Evolutionary conservation across 2,113 vertebrate genomes (phyloP).

Genomic region (Donacobius atricapilla): DNA sequence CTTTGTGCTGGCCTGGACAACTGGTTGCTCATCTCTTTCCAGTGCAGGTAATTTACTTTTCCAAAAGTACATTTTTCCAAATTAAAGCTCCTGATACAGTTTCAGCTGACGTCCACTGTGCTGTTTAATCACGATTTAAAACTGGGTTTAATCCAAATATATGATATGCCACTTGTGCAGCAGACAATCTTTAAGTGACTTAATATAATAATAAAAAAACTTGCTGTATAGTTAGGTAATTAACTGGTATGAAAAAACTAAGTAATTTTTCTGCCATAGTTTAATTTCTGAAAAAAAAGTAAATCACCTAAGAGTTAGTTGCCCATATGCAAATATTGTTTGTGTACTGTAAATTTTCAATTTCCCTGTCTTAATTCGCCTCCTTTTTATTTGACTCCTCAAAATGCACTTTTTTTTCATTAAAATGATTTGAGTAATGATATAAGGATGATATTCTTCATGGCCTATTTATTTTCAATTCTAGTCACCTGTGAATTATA

Average conservation of each 20-base stretch:
- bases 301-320: constrained; percentile 1
- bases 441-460: background rate
- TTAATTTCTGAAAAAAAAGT: constrained; percentile 6
- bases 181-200: background rate
- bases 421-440: constrained; percentile 8
- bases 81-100: background rate
- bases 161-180: background rate
- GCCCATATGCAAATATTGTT: background rate
- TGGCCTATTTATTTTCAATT: background rate
- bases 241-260: constrained; percentile 3
- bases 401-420: constrained; percentile 37
- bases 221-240: background rate
- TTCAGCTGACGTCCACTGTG: background rate
- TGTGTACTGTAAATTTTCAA: background rate
- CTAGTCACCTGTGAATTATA: constrained; percentile 20
- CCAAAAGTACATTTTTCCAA: background rate
- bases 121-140: background rate
- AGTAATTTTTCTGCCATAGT: background rate
- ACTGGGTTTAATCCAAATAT: background rate
- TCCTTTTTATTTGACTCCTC: constrained; percentile 28
- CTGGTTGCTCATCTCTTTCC: background rate
- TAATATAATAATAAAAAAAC: background rate
- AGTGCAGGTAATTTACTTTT: background rate
- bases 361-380: constrained; percentile 39
- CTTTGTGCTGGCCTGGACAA: background rate